Evolutionary conservation across 2,888 invertebrate species (phyloP).

Genomic region (Rosalia funebris): DNA sequence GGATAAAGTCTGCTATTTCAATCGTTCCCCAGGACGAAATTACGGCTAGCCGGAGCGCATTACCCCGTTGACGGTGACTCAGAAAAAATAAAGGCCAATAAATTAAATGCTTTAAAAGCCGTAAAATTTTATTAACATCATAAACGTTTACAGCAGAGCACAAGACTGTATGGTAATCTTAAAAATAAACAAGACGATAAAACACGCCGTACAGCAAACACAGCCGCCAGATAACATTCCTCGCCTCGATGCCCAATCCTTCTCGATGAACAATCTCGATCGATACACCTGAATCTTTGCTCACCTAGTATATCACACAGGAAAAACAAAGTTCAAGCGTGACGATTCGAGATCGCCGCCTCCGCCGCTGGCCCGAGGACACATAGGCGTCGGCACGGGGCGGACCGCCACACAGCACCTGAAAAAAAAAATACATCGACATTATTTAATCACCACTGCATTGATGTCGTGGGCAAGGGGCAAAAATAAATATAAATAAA

Average conservation of each 20-base stretch:
- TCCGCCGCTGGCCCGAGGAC: background rate
- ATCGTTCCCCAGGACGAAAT: no score
- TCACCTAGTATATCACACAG: constrained; percentile 79
- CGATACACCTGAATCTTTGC: constrained; percentile 92
- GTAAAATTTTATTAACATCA: constrained; percentile 2
- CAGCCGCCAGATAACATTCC: background rate
- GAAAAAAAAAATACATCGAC: background rate
- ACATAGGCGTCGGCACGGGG: background rate
- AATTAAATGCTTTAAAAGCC: background rate
- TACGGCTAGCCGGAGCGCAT: no score
- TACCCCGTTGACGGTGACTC: background rate
- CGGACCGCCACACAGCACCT: background rate
- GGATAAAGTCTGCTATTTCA: no score
- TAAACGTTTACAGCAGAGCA: background rate
- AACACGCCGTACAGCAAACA: background rate
- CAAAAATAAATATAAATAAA: no score
- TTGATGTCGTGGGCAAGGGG: no score
- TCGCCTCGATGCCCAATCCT: background rate
- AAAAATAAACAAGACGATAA: background rate
- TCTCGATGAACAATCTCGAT: constrained; percentile 53
- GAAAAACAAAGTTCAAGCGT: constrained; percentile 86
- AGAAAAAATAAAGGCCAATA: background rate
- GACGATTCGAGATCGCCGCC: constrained; percentile 43
- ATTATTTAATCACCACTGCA: no score
- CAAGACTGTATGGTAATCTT: background rate